Percentiles rank a stretch among this genome's conserved stretches.
Conservation (phyloP, 2,888 invertebrate genomes). For the Tiphia femorata region DNA sequence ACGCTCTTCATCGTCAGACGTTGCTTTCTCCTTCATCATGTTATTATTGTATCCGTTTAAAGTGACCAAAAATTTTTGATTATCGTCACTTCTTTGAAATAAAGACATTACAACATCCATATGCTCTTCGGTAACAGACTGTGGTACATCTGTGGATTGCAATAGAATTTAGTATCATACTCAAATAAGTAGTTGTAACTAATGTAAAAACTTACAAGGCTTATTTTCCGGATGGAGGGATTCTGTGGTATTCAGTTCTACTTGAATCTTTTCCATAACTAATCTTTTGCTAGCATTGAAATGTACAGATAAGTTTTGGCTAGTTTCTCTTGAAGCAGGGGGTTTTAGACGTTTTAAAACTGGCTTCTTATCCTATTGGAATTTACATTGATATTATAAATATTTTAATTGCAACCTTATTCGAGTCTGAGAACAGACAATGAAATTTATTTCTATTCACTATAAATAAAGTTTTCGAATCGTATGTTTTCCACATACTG, state of each 20-base stretch:
- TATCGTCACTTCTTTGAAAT: constrained; percentile 63
- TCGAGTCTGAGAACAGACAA: neutral
- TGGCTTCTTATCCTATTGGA: constrained; percentile 54
- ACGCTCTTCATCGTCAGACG: constrained; percentile 57
- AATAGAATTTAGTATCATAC: too few relatives aligned
- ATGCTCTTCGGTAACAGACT: constrained; percentile 59
- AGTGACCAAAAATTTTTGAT: constrained; percentile 65
- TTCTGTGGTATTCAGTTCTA: constrained; percentile 53
- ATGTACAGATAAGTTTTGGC: constrained; percentile 63
- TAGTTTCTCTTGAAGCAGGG: constrained; percentile 48
- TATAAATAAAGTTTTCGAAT: too few relatives aligned
- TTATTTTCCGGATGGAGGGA: constrained; percentile 46
- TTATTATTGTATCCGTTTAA: constrained; percentile 65
- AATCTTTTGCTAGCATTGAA: constrained; percentile 61
- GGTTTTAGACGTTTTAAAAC: constrained; percentile 48
- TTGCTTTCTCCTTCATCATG: constrained; percentile 50
- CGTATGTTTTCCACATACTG: too few relatives aligned
- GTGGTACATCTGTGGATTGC: constrained; percentile 49
- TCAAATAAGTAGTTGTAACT: neutral
- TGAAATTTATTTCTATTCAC: neutral
- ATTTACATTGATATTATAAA: too few relatives aligned
- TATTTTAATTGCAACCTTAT: neutral
- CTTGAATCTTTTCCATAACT: constrained; percentile 65
- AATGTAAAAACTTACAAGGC: constrained; percentile 59
- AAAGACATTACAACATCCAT: constrained; percentile 64